phyloP scores from a whole-genome alignment of 1,140 invertebrate species.

The Batillaria attramentaria region DNA sequence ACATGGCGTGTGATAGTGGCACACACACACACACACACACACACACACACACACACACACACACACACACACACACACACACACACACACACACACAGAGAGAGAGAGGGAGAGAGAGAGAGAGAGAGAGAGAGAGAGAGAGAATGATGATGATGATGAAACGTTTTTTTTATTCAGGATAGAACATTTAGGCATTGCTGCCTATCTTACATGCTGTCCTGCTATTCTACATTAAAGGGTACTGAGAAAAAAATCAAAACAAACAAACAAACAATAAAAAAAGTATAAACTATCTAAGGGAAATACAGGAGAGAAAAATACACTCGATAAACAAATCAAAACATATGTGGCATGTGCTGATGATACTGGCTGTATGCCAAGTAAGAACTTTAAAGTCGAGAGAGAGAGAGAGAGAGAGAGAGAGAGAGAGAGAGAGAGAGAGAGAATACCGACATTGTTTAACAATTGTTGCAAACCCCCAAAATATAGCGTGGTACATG shows the following conservation, averaged over 20 bases:
- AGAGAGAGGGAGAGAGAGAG: neutral
- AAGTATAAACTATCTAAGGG: too few relatives aligned
- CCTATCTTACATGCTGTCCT: too few relatives aligned
- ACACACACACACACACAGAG: neutral
- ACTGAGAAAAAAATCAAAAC: too few relatives aligned
- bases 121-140: slow-evolving; percentile 2
- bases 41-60: slow-evolving; percentile 2
- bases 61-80: slow-evolving; percentile 2
- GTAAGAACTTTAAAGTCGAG: neutral
- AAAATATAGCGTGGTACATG: neutral
- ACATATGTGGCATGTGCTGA: too few relatives aligned
- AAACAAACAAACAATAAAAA: too few relatives aligned
- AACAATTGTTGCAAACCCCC: neutral
- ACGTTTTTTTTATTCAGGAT: too few relatives aligned
- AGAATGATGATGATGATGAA: too few relatives aligned
- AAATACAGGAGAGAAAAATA: too few relatives aligned
- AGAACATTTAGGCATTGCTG: too few relatives aligned
- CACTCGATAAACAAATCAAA: too few relatives aligned
- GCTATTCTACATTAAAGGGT: too few relatives aligned
- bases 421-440: neutral
- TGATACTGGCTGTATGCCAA: too few relatives aligned
- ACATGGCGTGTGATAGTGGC: neutral
- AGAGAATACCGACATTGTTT: neutral
- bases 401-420: neutral
- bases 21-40: slow-evolving; percentile 2